A percentile compares a stretch with the other conserved stretches of the same genome.
Conservation (phyloP, 2,113 vertebrate species). For the Columba janthina region DNA sequence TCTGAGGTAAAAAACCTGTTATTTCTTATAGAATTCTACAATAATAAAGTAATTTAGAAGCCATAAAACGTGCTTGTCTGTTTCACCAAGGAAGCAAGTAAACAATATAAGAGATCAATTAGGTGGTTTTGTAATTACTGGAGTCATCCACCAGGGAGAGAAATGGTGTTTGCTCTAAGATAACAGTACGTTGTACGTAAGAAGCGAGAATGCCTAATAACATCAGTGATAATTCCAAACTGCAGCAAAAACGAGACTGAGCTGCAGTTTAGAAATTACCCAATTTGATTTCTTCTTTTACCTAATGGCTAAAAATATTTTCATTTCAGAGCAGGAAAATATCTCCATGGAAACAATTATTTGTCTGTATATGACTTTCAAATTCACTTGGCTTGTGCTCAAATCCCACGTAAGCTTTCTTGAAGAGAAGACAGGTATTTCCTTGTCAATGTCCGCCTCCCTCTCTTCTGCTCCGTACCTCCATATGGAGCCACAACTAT, state of each 20-base stretch:
- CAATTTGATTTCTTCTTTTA: background rate
- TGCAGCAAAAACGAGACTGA: background rate
- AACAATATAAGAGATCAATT: background rate
- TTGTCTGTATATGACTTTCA: background rate
- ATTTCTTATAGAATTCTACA: constrained; percentile 53
- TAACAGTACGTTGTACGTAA: background rate
- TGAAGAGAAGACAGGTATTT: background rate
- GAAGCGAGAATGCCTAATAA: background rate
- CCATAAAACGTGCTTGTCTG: background rate
- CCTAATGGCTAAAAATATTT: background rate
- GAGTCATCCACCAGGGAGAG: background rate
- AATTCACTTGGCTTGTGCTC: background rate
- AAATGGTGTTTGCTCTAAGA: background rate
- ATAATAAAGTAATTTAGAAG: constrained; percentile 31
- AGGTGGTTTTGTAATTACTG: background rate
- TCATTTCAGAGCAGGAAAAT: background rate
- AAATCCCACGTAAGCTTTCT: background rate
- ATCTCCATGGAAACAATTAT: background rate
- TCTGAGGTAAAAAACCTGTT: constrained; percentile 19
- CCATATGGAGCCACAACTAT: background rate
- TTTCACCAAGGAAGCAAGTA: background rate
- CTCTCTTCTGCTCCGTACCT: background rate
- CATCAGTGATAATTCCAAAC: background rate
- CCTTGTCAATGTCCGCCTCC: background rate
- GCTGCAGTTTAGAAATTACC: background rate